Conservation (phyloP, 1,140 invertebrate species). For the Hyles vespertilio region DNA sequence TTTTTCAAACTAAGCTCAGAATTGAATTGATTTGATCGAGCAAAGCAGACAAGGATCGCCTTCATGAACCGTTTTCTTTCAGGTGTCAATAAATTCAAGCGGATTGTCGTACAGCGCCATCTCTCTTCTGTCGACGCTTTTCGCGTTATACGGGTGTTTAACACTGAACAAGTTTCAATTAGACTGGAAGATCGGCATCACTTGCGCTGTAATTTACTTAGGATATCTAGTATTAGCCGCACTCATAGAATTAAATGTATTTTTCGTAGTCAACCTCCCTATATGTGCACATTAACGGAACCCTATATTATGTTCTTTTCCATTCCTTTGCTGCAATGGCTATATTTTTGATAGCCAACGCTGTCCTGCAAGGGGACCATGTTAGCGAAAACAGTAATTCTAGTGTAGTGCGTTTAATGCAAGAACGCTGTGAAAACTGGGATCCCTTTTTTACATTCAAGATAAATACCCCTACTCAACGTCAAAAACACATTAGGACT, state of each 20-base stretch:
- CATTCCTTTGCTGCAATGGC: too few relatives aligned
- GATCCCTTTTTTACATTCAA: too few relatives aligned
- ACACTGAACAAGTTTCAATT: constrained; percentile 87
- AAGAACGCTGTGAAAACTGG: too few relatives aligned
- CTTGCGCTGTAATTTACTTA: constrained; percentile 86
- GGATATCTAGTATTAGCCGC: constrained; percentile 87
- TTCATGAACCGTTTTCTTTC: constrained; percentile 16
- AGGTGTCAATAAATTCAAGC: constrained; percentile 84
- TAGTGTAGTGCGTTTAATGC: too few relatives aligned
- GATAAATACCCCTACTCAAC: too few relatives aligned
- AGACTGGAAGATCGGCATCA: constrained; percentile 85
- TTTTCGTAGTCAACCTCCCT: constrained; percentile 90
- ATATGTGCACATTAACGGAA: constrained; percentile 76
- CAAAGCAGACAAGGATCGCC: neutral
- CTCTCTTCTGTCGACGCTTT: constrained; percentile 85
- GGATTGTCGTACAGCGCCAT: constrained; percentile 89
- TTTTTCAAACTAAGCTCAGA: too few relatives aligned
- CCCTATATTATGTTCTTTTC: too few relatives aligned
- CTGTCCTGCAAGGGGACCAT: too few relatives aligned
- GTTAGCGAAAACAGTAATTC: too few relatives aligned
- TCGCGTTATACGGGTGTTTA: constrained; percentile 86
- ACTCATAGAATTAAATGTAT: constrained; percentile 90
- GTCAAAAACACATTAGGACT: too few relatives aligned
- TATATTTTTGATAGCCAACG: too few relatives aligned
- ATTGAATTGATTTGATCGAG: too few relatives aligned